phyloP scores from a whole-genome alignment of 2,888 invertebrate species.

The Euplagia quadripunctaria region DNA sequence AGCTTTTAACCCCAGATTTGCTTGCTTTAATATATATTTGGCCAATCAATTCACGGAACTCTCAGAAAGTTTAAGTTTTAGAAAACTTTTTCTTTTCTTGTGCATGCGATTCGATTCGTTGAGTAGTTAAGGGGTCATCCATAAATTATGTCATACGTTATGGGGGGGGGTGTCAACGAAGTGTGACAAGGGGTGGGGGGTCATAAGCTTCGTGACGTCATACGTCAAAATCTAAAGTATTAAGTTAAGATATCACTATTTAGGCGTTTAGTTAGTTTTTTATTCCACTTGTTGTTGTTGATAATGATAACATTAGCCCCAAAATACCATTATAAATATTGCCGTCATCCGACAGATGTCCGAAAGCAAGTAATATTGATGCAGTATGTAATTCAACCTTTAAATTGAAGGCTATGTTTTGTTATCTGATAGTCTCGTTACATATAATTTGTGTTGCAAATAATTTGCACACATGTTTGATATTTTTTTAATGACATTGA shows the following conservation, averaged over 20 bases:
- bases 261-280: too few relatives aligned
- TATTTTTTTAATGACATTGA: background rate
- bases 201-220: too few relatives aligned
- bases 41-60: too few relatives aligned
- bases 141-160: too few relatives aligned
- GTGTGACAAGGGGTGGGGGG: too few relatives aligned
- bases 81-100: background rate
- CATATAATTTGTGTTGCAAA: conserved; percentile 8
- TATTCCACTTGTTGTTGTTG: too few relatives aligned
- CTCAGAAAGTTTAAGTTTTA: too few relatives aligned
- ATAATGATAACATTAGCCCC: background rate
- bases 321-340: conserved; percentile 21
- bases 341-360: conserved; percentile 56
- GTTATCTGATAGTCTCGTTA: conserved; percentile 18
- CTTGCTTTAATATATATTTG: background rate
- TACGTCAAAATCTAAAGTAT: too few relatives aligned
- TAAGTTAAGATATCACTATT: background rate
- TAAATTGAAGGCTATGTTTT: conserved; percentile 31
- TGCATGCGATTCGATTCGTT: background rate
- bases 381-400: conserved; percentile 43
- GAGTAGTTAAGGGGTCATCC: too few relatives aligned
- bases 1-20: background rate
- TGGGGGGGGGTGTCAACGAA: too few relatives aligned
- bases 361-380: conserved; percentile 33
- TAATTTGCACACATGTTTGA: conserved; percentile 16